A percentile compares a stretch with the other conserved stretches of the same genome.
Evolutionary conservation across 1,140 invertebrate genomes (phyloP).

Genomic region (Drosophila nebulosa): DNA sequence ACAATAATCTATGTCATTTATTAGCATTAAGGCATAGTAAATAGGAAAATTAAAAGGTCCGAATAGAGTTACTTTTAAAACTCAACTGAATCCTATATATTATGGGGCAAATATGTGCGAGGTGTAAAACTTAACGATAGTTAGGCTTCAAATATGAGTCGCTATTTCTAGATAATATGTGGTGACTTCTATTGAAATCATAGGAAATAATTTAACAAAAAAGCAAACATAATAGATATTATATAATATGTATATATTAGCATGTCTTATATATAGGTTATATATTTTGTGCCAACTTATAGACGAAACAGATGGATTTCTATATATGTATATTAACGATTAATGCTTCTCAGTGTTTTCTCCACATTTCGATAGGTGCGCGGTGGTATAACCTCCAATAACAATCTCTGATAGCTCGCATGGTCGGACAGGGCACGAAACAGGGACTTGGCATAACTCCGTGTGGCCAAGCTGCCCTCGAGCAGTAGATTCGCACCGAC

Average conservation of each 20-base stretch:
- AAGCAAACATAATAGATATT: neutral
- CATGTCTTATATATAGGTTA: constrained; percentile 9
- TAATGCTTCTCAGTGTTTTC: constrained; percentile 83
- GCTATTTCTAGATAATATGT: too few species aligned
- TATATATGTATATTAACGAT: constrained; percentile 23
- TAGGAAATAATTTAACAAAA: neutral
- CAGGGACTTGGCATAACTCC: constrained; percentile 87
- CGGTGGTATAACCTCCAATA: constrained; percentile 85
- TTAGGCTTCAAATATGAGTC: too few species aligned
- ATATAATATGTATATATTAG: too few species aligned
- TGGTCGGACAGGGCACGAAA: constrained; percentile 85
- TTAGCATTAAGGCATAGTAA: constrained; percentile 21
- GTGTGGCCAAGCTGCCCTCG: constrained; percentile 93
- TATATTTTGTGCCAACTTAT: neutral
- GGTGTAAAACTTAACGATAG: too few species aligned
- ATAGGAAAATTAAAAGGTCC: constrained; percentile 1
- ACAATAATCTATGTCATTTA: constrained; percentile 25
- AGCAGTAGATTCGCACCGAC: constrained; percentile 90
- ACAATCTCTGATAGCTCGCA: constrained; percentile 84
- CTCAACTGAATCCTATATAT: too few species aligned
- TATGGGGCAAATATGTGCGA: too few species aligned
- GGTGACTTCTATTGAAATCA: too few species aligned
- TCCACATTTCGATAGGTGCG: constrained; percentile 86
- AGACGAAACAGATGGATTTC: too few species aligned
- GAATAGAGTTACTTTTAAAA: neutral